Evolutionary conservation across 2,797 vertebrate species (phyloP), one percentile per base, ranked within the genome.

Genomic region (Columba guinea): DNA sequence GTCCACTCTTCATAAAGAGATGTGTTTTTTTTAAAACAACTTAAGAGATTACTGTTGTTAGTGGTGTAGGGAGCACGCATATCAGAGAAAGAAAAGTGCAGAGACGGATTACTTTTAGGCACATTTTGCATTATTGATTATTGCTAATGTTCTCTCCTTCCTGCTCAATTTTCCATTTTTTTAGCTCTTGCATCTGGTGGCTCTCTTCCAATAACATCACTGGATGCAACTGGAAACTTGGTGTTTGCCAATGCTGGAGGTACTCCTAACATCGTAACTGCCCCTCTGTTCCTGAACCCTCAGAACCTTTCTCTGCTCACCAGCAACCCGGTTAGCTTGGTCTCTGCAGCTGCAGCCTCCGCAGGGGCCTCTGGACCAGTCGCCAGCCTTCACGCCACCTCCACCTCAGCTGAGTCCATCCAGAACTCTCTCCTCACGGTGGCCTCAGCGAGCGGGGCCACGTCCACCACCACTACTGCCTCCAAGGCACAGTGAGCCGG

Each of bases 241-340:
- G 98, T 99, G 94, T 99, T 99, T 89, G 99, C 99, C 97, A 99
- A 98, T 64, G 98, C 98, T 15, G 99, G 99, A 92, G 98, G 98
- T 94, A 98, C 98, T 78, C 98, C 98, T 96, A 99, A 99, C 98
- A 98, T 99, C 95, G 98, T 99, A 98, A 99, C 99, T 88, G 99
- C 99, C 58, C 99, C 99, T 46, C 98, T 99, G 96, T 99, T 99
- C 98, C 98, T 99, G 97, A 99, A 98, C 97, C 99, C 99, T 96
- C 99, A 99, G 98, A 99, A 99, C 98, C 98, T 99, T 97, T 99
- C 99, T 96, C 98, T 99, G 98, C 99, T 99, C 98, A 99, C 99
- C 98, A 99, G 99, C 98, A 99, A 99, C 98, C 99, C 99, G 0
- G 98, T 99, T 95, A 99, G 99, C 98, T 98, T 99, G 98, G 98